These are phyloP conservation scores for Glossophaga mutica DNA, from an alignment of 2,797 vertebrate species.

Conservation along the genomic window DNA sequence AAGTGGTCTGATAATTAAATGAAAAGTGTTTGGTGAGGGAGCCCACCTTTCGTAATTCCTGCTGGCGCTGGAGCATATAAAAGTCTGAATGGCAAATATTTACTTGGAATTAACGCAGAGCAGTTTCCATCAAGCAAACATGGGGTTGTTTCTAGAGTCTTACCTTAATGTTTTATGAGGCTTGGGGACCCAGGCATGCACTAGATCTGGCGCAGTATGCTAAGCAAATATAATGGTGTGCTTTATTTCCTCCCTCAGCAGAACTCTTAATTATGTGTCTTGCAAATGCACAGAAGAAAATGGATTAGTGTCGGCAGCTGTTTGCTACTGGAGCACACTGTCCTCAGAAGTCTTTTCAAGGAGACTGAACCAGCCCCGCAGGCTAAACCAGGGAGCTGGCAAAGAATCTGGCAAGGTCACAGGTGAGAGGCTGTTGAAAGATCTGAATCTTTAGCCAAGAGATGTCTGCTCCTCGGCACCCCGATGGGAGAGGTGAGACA, in stretches of 20 bases:
- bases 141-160: conserved; percentile 16
- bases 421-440: background rate
- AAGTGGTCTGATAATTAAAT: conserved; percentile 56
- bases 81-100: conserved; percentile 59
- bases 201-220: conserved; percentile 18
- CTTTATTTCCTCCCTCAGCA: conserved; percentile 63
- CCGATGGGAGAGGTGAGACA: background rate
- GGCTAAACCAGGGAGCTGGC: background rate
- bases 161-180: conserved; percentile 25
- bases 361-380: background rate
- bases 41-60: conserved; percentile 52
- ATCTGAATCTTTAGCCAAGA: background rate
- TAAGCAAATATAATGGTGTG: conserved; percentile 55
- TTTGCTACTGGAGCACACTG: background rate
- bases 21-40: conserved; percentile 8
- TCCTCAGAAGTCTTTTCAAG: background rate
- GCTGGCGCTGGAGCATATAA: background rate
- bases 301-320: conserved; percentile 74
- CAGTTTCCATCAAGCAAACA: background rate
- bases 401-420: background rate
- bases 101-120: background rate
- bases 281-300: conserved; percentile 58
- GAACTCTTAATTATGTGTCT: conserved; percentile 65
- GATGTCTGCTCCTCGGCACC: background rate
- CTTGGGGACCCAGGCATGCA: conserved; percentile 52